Conservation (phyloP, 2,113 vertebrate genomes). For the Gadus macrocephalus region DNA sequence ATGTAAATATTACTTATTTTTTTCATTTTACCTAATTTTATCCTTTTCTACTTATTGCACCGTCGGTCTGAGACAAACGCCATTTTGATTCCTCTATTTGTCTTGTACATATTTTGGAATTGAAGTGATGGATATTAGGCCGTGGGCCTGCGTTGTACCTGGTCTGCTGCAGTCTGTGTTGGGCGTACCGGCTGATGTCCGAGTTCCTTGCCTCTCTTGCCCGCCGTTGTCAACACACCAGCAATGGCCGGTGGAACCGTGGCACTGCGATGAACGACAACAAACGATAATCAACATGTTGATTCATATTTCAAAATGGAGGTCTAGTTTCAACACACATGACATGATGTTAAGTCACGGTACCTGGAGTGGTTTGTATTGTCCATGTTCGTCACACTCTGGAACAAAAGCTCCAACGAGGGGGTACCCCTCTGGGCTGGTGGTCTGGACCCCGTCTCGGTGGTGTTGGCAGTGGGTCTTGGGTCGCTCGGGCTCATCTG, state of each 20-base stretch:
- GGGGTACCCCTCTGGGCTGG: conserved; percentile 18
- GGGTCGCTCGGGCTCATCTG: conserved; percentile 16
- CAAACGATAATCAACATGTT: neutral
- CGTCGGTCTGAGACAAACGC: no score
- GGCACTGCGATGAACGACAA: conserved; percentile 62
- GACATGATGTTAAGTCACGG: neutral
- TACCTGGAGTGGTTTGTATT: conserved; percentile 57
- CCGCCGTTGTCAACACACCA: conserved; percentile 68
- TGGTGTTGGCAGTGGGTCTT: conserved; percentile 61
- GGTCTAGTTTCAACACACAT: neutral
- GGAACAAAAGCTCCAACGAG: conserved; percentile 53
- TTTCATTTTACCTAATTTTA: no score
- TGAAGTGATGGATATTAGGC: neutral
- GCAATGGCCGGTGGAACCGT: conserved; percentile 63
- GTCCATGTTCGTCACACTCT: conserved; percentile 69
- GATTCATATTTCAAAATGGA: neutral
- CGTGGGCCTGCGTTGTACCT: conserved; percentile 52
- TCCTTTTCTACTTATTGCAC: no score
- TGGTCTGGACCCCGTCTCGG: conserved; percentile 23
- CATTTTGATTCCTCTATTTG: no score
- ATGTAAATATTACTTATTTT: no score
- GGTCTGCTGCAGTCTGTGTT: conserved; percentile 47
- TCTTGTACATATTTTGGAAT: no score
- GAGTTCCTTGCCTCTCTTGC: conserved; percentile 64
- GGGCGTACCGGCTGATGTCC: conserved; percentile 43